Evolutionary conservation across 92 coral and sea anemone genomes (phyloP), one percentile per base, ranked within the genome.

Genomic region (Umimayanthus kanabou): DNA sequence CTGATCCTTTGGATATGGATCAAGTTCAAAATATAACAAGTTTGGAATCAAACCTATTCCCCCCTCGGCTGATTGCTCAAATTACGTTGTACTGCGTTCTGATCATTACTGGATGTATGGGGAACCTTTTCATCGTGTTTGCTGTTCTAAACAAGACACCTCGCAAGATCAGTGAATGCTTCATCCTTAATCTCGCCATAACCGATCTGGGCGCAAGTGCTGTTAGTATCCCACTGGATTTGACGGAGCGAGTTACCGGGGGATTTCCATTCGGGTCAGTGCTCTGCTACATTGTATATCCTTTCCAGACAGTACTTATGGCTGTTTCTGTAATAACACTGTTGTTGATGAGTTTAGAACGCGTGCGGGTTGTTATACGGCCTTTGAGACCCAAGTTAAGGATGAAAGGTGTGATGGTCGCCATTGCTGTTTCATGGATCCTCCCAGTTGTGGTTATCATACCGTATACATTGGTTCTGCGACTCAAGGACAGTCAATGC

Each of bases 261-360:
- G 93, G 88, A 3, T 97, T 95, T 87, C 99, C 95, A 10, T 97
- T 93, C 58, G 99, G 98, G 6, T 88, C 95, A n/a, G 90, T 91
- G 13, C 85, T 97, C 88, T 97, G 99, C 61, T 93, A 90, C 28
- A 57, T 97, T 49, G 89, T 97, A 7, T 97, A 96, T 79, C 99
- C 99, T 25, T 81, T 93, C 58, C 99, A 97, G 79, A 97, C 99
- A 6, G 72, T 95, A 0, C 89, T 97, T 39, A 93, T 95, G 93
- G 94, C 98, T 9, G 98, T 97, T 5, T 97, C 98, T 9, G 98
- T 97, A 73, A 88, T 92, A 16, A 97, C 97, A 23, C 50, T 97
- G 85, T 81, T 96, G 70, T 93, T 95, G 78, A 97, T 97, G 99
- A 95, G 97, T 42, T 82, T 97, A 78, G 99, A 97, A 69, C 93